These are phyloP conservation scores for Nesidiocoris tenuis DNA, from an alignment of 2,888 invertebrate species.

Conservation along the genomic window DNA sequence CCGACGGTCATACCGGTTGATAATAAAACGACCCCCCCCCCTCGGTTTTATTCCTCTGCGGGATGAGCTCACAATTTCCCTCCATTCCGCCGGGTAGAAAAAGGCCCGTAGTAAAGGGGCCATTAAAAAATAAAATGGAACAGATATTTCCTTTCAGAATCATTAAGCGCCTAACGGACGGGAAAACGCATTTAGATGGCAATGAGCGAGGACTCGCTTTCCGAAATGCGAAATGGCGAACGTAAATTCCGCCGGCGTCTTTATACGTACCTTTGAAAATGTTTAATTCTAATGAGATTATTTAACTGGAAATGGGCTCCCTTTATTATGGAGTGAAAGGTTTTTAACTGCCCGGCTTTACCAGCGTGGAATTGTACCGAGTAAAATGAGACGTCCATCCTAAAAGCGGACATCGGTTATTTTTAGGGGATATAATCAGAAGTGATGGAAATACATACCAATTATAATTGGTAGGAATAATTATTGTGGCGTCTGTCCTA, in stretches of 20 bases:
- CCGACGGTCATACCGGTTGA: background rate
- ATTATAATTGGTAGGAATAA: too few species aligned
- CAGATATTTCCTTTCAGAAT: conserved; percentile 21
- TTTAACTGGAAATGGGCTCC: background rate
- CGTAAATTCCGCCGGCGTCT: background rate
- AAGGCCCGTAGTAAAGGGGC: background rate
- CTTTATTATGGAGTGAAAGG: background rate
- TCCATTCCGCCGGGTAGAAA: background rate
- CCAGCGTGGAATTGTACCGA: too few species aligned
- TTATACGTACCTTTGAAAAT: background rate
- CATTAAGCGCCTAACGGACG: conserved; percentile 32
- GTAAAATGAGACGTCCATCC: too few species aligned
- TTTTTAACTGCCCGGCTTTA: conserved; percentile 5
- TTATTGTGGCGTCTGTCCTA: too few species aligned
- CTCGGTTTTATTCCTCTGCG: background rate
- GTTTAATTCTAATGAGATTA: background rate
- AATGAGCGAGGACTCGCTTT: background rate
- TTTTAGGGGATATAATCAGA: too few species aligned
- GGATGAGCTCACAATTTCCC: background rate
- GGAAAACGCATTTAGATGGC: conserved; percentile 25
- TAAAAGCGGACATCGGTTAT: too few species aligned
- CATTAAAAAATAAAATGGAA: conserved; percentile 35
- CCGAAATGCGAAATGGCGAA: background rate
- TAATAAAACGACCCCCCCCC: background rate
- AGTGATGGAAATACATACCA: too few species aligned